Evolutionary conservation across 2,113 vertebrate genomes (phyloP).

Genomic region (Rhinolophus ferrumequinum): DNA sequence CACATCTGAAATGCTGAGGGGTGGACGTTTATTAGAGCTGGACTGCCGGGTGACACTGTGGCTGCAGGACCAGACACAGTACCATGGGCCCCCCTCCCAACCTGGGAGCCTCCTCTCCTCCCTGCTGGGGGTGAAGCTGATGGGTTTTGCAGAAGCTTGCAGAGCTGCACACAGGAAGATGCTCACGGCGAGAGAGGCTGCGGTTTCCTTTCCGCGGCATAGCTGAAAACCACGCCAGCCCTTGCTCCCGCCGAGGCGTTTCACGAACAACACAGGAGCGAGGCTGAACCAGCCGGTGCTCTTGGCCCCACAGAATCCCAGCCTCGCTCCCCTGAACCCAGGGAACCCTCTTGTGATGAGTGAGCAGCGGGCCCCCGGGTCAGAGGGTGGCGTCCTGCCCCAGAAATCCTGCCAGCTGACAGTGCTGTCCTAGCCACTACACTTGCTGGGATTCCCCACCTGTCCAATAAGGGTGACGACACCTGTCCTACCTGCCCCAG

Average conservation of each 20-base stretch:
- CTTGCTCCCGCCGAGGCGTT: not conserved
- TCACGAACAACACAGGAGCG: too few species aligned
- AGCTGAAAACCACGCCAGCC: not conserved
- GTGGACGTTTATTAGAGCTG: constrained; percentile 24
- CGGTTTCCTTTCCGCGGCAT: not conserved
- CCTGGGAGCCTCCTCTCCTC: too few species aligned
- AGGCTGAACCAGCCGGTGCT: not conserved
- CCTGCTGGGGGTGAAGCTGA: not conserved
- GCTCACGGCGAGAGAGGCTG: not conserved
- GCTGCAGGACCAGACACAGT: constrained; percentile 69
- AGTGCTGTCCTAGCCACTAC: accelerated
- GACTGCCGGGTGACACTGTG: constrained; percentile 49
- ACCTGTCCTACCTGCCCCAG: not conserved
- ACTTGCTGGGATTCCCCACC: accelerated
- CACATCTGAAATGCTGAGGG: constrained; percentile 35
- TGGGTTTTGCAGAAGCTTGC: not conserved
- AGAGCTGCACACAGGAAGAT: not conserved
- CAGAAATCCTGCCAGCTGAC: not conserved
- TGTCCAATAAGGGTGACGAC: accelerated
- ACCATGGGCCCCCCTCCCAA: not conserved
- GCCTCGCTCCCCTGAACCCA: not conserved
- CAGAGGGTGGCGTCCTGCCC: not conserved
- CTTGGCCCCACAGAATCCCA: accelerated
- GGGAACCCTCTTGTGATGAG: not conserved
- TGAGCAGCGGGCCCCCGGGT: too few species aligned